These are phyloP conservation scores for Luperina nickerlii DNA, from an alignment of 2,888 invertebrate species.

Conservation along the genomic window DNA sequence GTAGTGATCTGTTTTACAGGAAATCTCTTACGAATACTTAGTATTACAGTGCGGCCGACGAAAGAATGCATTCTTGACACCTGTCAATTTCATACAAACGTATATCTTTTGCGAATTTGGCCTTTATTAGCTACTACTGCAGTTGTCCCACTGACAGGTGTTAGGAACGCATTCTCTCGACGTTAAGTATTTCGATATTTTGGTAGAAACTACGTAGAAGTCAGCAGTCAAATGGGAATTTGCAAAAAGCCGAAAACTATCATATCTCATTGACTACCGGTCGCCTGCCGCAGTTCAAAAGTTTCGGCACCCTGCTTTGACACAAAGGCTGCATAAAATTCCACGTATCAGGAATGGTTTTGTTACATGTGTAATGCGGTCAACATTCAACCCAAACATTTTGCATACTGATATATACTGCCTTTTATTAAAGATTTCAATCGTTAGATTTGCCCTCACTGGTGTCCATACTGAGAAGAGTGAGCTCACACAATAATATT, in stretches of 20 bases:
- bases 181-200: constrained; percentile 10
- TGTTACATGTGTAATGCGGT: background rate
- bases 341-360: background rate
- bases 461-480: background rate
- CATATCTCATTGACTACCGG: background rate
- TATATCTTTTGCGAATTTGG: too few relatives aligned
- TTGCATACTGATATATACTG: background rate
- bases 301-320: too few relatives aligned
- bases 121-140: too few relatives aligned
- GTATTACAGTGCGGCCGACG: background rate
- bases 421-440: background rate
- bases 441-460: too few relatives aligned
- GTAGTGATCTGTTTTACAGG: constrained; percentile 1
- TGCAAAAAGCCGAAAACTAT: constrained; percentile 1
- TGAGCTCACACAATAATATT: background rate
- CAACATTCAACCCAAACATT: background rate
- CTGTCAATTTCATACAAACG: background rate
- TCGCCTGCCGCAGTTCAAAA: background rate
- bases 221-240: background rate
- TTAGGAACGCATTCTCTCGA: too few relatives aligned
- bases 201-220: background rate
- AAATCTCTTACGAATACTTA: constrained; percentile 28
- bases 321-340: background rate
- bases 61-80: background rate
- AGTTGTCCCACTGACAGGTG: background rate